phyloP scores from a whole-genome alignment of 2,113 vertebrate genomes.

The Heterotis niloticus region DNA sequence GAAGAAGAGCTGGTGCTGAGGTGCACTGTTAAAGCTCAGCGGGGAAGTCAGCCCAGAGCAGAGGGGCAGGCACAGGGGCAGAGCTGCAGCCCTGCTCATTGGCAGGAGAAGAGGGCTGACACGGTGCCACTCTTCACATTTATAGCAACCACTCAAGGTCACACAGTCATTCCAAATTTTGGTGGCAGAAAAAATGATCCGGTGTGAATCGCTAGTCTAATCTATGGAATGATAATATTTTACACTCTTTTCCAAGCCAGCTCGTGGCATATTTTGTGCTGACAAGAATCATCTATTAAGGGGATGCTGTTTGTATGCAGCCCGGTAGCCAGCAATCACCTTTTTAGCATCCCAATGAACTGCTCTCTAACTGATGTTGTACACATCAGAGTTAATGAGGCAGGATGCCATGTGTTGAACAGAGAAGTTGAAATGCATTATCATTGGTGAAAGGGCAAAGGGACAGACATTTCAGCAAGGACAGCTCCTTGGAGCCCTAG shows the following conservation, averaged over 20 bases:
- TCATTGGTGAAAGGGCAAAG: conserved; percentile 42
- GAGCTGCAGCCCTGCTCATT: neutral
- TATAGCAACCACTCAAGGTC: conserved; percentile 34
- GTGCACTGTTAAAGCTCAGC: conserved; percentile 11
- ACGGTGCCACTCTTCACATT: conserved; percentile 1
- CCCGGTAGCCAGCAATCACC: conserved; percentile 52
- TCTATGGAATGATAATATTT: conserved; percentile 1
- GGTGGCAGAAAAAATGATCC: conserved; percentile 9
- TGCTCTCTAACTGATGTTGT: conserved; percentile 63
- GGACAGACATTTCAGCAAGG: conserved; percentile 41
- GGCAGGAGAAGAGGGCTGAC: conserved; percentile 13
- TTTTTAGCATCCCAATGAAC: conserved; percentile 62
- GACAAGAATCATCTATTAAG: conserved; percentile 50
- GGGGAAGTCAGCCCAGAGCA: conserved; percentile 18
- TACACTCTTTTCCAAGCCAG: conserved; percentile 20
- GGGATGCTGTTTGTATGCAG: conserved; percentile 44
- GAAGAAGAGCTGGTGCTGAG: conserved; percentile 24
- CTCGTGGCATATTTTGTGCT: conserved; percentile 37
- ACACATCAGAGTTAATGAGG: conserved; percentile 70
- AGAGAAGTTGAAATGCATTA: conserved; percentile 40
- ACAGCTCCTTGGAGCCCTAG: conserved; percentile 28
- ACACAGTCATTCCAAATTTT: conserved; percentile 11
- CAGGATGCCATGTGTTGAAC: conserved; percentile 64
- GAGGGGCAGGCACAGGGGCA: neutral
- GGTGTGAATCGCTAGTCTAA: neutral